Base-by-base conservation (phyloP, 2,888 invertebrate species). In the Pediacus dermestoides region DNA sequence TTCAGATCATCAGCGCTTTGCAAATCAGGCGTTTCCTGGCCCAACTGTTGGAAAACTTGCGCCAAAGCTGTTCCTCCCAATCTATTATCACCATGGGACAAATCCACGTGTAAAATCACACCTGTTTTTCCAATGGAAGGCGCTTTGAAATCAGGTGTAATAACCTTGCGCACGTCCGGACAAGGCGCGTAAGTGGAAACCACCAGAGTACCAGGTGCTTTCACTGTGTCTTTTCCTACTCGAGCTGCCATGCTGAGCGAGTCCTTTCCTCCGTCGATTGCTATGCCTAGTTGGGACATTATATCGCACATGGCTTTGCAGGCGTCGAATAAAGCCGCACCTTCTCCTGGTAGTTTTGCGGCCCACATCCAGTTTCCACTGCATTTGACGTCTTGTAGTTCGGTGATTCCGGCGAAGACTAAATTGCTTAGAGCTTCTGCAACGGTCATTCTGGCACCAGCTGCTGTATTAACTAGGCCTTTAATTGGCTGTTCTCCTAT, bases 351-450 rank as follows among this genome's bases (percentile, higher is more conserved):
- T 10, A 93, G 73, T 72, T 97, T 97, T 7, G 96, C 97, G 0
- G 94, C 86, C 97, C 97, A 99, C 99, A 99, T 99, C 97, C 97
- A 99, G 70, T 99, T 99, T n/a, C 92, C 97, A 23, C 93, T 94
- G 67, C 96, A 96, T 71, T 97, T 99, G 1, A 97, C 85, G 69
- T 99, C 97, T 70, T 85, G 74, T 12, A 83, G 55, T 37, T 75
- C 74, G 0, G 75, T 73, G 31, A 85, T 79, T 15, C 76, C 77
- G 1, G 81, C 82, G 61, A 85, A 85, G 0, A 83, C 93, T 48
- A 99, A 75, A 70, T 99, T 99, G 30, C 90, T 89, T 11, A 97
- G 67, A 1, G 96, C 87, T 70, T 99, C 99, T 0, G 88, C 92
- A 0, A 99, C 88, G 1, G 94, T 87, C 85, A 97, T 83, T 41